These are phyloP conservation scores for Drosophila lowei DNA, from an alignment of 1,140 invertebrate genomes.

Conservation along the genomic window DNA sequence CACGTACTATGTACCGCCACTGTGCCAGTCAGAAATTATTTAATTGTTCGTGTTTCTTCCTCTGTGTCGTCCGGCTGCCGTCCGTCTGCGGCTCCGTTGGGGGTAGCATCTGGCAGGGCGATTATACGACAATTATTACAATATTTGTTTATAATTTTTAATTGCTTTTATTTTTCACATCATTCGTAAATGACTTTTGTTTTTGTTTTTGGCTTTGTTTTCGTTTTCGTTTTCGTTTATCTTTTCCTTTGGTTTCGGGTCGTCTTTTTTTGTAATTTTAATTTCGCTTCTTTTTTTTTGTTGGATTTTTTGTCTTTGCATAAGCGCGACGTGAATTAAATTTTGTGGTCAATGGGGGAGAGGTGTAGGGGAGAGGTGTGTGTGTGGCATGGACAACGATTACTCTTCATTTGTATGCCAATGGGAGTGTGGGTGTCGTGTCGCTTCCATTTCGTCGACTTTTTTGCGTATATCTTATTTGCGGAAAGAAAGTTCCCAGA, in stretches of 20 bases:
- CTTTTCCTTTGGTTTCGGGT: not conserved
- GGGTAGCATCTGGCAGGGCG: not conserved
- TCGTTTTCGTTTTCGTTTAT: slow-evolving; percentile 1
- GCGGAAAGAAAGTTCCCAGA: slow-evolving; percentile 45
- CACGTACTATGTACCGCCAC: not conserved
- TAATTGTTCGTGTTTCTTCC: slow-evolving; percentile 23
- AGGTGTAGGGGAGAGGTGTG: too few relatives aligned
- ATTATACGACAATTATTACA: slow-evolving; percentile 49
- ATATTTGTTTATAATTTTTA: slow-evolving; percentile 47
- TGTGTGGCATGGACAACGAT: slow-evolving; percentile 11
- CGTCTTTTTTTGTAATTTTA: slow-evolving; percentile 1
- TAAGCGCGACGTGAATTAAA: slow-evolving; percentile 33
- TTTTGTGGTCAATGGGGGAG: slow-evolving; percentile 1
- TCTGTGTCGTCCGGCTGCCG: not conserved
- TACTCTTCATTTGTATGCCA: slow-evolving; percentile 50
- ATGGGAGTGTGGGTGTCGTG: slow-evolving; percentile 30
- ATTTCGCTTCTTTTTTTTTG: slow-evolving; percentile 1
- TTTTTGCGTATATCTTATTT: slow-evolving; percentile 2
- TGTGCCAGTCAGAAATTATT: slow-evolving; percentile 22
- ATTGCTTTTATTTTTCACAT: slow-evolving; percentile 47
- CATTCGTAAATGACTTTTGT: slow-evolving; percentile 23
- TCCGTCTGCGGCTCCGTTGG: not conserved
- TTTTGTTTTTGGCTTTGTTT: slow-evolving; percentile 6
- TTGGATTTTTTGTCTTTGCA: slow-evolving; percentile 13
- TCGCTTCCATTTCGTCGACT: slow-evolving; percentile 17